Conservation (phyloP, 2,888 invertebrate genomes). For the Caenorhabditis drosophilae region DNA sequence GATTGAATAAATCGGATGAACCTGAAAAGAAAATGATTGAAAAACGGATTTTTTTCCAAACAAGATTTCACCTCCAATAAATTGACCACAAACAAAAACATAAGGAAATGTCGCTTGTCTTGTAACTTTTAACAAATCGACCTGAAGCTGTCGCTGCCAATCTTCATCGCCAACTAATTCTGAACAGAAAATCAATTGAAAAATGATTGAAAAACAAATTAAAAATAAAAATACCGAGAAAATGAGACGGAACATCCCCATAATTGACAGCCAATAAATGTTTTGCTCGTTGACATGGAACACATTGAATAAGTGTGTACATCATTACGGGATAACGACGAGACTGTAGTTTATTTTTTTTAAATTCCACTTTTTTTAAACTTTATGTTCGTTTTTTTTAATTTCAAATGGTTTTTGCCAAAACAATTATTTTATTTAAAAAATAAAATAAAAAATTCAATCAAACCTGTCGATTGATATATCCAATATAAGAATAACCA, state of each 20-base stretch:
- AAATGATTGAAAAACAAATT: background rate
- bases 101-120: conserved; percentile 67
- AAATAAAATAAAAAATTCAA: background rate
- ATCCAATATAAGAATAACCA: conserved; percentile 59
- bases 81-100: conserved; percentile 67
- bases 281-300: conserved; percentile 65
- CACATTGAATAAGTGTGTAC: conserved; percentile 65
- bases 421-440: background rate
- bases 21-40: no score
- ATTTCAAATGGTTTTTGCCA: background rate
- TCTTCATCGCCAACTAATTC: conserved; percentile 66
- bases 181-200: conserved; percentile 12
- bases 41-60: no score
- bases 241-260: conserved; percentile 64
- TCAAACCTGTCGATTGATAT: conserved; percentile 56
- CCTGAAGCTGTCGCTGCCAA: conserved; percentile 68
- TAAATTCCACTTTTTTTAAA: background rate
- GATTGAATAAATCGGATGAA: conserved; percentile 61
- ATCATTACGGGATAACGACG: conserved; percentile 58
- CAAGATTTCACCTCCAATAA: no score
- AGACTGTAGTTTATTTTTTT: conserved; percentile 17
- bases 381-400: background rate
- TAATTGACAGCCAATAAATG: conserved; percentile 65
- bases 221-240: conserved; percentile 41
- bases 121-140: conserved; percentile 64